These are phyloP conservation scores for Pedionomus torquatus DNA, from an alignment of 2,113 vertebrate genomes.

Conservation along the genomic window DNA sequence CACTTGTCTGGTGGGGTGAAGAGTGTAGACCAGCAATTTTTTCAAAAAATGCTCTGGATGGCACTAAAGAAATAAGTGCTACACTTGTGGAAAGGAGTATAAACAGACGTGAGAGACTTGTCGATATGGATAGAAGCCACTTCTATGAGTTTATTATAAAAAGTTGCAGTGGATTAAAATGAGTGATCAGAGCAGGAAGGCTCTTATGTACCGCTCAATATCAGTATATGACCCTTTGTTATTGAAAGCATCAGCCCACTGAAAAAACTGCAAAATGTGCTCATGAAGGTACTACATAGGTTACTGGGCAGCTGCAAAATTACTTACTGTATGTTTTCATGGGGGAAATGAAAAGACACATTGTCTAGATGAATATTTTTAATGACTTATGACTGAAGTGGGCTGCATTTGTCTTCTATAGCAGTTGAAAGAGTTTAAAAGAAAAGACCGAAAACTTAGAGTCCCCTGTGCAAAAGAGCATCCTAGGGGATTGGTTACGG, in stretches of 20 bases:
- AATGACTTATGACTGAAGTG: not conserved
- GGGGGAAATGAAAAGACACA: not conserved
- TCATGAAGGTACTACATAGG: not conserved
- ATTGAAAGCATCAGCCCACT: not conserved
- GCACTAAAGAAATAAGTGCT: not conserved
- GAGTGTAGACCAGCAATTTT: not conserved
- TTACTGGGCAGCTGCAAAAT: not conserved
- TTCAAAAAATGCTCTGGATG: not conserved
- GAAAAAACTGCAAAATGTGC: not conserved
- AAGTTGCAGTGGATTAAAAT: not conserved
- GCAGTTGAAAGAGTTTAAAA: constrained; percentile 29
- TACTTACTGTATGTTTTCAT: not conserved
- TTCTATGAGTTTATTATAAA: not conserved
- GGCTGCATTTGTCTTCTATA: not conserved
- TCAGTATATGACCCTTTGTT: not conserved
- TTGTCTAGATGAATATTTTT: constrained; percentile 3
- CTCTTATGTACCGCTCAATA: not conserved
- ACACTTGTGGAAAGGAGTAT: not conserved
- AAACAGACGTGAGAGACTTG: not conserved
- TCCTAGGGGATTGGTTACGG: constrained; percentile 22
- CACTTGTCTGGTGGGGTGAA: not conserved
- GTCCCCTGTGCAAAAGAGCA: not conserved
- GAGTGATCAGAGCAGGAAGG: not conserved
- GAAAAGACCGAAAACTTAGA: not conserved
- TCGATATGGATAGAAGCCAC: not conserved